phyloP scores from a whole-genome alignment of 2,888 invertebrate species.

The Nineta flava region DNA sequence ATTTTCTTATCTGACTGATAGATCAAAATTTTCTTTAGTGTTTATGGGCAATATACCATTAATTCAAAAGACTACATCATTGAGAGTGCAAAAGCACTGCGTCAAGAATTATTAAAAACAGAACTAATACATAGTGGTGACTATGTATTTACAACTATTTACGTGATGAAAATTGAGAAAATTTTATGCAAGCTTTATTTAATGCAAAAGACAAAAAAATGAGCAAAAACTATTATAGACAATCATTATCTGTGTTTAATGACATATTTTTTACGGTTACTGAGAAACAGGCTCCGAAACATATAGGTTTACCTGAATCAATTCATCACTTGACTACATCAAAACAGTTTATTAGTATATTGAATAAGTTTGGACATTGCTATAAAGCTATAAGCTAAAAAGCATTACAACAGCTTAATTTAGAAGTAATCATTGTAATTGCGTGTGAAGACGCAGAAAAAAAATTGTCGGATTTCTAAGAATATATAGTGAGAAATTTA shows the following conservation, averaged over 20 bases:
- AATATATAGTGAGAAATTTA: conserved; percentile 2
- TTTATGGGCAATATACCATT: conserved; percentile 15
- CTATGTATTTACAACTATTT: too few species aligned
- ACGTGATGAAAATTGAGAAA: conserved; percentile 14
- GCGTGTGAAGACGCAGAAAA: conserved; percentile 6
- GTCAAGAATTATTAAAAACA: conserved; percentile 13
- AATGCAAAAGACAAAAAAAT: conserved; percentile 11
- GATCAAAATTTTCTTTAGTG: conserved; percentile 16
- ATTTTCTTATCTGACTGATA: conserved; percentile 16
- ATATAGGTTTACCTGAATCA: conserved; percentile 10
- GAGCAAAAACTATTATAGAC: conserved; percentile 11
- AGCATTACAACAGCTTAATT: conserved; percentile 8
- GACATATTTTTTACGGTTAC: conserved; percentile 12
- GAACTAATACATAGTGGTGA: conserved; percentile 10
- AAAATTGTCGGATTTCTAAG: conserved; percentile 7
- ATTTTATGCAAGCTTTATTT: conserved; percentile 13
- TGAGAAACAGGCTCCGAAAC: conserved; percentile 11
- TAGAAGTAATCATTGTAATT: conserved; percentile 9
- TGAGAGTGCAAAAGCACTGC: conserved; percentile 10
- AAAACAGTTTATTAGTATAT: conserved; percentile 9
- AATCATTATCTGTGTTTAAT: conserved; percentile 13
- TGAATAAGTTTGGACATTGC: conserved; percentile 10
- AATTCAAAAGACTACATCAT: conserved; percentile 11
- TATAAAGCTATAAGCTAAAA: conserved; percentile 9
- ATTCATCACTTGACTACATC: conserved; percentile 11